Evolutionary conservation across 2,113 vertebrate genomes (phyloP).

Genomic region (Channa maculata): DNA sequence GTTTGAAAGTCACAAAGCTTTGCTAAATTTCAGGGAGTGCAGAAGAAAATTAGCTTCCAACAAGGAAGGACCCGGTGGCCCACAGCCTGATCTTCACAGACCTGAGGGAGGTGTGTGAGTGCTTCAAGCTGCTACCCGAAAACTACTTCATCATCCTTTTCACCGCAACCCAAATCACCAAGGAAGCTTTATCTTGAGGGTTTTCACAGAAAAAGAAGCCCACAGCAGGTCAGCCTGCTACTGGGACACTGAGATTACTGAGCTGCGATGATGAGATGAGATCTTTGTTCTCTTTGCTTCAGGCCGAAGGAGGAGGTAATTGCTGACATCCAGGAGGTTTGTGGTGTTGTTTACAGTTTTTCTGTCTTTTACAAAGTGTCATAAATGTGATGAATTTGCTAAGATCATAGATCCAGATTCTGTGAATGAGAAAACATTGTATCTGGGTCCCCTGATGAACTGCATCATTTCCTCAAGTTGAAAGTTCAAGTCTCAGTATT

Average conservation of each 20-base stretch:
- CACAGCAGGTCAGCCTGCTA: slow-evolving; percentile 43
- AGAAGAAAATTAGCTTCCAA: no score
- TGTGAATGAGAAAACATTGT: no score
- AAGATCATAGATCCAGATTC: no score
- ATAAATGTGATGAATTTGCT: no score
- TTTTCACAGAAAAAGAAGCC: slow-evolving; percentile 86
- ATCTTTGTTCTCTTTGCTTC: not conserved
- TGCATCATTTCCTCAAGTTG: no score
- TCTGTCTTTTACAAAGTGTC: no score
- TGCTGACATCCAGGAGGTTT: slow-evolving; percentile 59
- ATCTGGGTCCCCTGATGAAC: no score
- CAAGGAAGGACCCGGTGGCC: slow-evolving; percentile 49
- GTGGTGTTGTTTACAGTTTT: not conserved
- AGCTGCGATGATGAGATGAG: no score
- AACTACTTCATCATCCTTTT: slow-evolving; percentile 86
- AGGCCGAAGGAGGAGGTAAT: slow-evolving; percentile 72
- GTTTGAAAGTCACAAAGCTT: no score
- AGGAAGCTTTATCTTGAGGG: slow-evolving; percentile 84
- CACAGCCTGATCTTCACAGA: slow-evolving; percentile 77
- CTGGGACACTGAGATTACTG: no score
- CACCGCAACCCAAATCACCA: slow-evolving; percentile 86
- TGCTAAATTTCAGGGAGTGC: no score
- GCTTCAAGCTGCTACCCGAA: slow-evolving; percentile 62
- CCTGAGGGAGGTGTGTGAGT: slow-evolving; percentile 81
- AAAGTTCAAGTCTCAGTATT: no score